Evolutionary conservation across 1,140 invertebrate species (phyloP), one percentile per base, ranked within the genome.

Genomic region (Lithobius niger): DNA sequence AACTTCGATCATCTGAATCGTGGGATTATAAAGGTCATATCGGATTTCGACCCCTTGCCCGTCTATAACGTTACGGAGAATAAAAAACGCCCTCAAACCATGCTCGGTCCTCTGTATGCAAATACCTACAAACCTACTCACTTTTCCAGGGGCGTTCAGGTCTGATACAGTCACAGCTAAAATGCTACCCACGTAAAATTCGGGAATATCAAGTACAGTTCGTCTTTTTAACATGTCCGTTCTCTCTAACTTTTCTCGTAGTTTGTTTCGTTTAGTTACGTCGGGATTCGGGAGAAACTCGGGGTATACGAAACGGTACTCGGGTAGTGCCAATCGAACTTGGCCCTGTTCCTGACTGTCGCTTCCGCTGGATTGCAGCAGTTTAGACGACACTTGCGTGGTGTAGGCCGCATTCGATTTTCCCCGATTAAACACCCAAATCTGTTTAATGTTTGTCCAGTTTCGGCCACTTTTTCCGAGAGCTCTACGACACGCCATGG

Each of bases 11-110:
- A 80, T 83, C 58, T 84, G 81, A 59, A 99, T 81, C 0, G 82
- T 82, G 19, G 96, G 96, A 75, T 95, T 94, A 70, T 99, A 99
- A 57, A 99, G 69, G 42, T 96, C 81, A 73, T 89, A 99, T 51
- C 76, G 69, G 3, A 97, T 79, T 79, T 97, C 83, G 51, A 95
- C 73, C 36, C 91, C 91, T 83, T 81, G 82, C 64, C 86, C 76
- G 70, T 99, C 92, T 52, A 99, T 78, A 18, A 93, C 79, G 76
- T 99, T 99, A 65, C 97, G 79, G 2, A 99, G 69, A 27, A 82
- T 84, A 66, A 98, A 97, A 40, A 76, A 76, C 49, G 90, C 79
- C 59, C 82, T 74, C 1, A 98, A 74, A 0, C 94, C 96, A 68
- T 77, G 76, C 1, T 82, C 82, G 56, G 76, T 76, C 61, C 92